These are phyloP conservation scores for Tadarida brasiliensis DNA, from an alignment of 2,797 vertebrate species.

Conservation along the genomic window DNA sequence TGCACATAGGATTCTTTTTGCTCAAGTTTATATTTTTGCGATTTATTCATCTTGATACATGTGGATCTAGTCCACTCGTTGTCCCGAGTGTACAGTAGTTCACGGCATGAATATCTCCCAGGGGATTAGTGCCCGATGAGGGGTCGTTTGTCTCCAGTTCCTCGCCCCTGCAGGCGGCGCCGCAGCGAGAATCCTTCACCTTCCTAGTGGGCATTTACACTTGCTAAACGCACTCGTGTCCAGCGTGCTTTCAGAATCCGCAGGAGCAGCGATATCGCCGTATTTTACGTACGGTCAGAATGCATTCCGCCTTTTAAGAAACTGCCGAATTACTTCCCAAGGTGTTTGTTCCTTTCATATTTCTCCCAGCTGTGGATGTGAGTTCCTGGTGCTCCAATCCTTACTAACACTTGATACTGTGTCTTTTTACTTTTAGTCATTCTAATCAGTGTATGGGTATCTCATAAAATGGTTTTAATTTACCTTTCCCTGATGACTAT, in stretches of 20 bases:
- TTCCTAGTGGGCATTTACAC: background rate
- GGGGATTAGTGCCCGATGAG: background rate
- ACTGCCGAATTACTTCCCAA: background rate
- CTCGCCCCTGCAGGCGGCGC: background rate
- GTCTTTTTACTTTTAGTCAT: background rate
- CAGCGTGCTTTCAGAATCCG: background rate
- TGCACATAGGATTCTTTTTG: slow-evolving; percentile 16
- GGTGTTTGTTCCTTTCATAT: background rate
- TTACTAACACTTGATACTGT: background rate
- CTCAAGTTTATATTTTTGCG: slow-evolving; percentile 30
- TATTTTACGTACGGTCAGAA: background rate
- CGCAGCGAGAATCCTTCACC: background rate
- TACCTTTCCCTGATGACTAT: background rate
- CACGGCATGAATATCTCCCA: background rate
- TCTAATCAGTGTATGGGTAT: background rate
- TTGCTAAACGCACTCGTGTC: background rate
- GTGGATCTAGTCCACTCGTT: background rate
- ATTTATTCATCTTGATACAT: slow-evolving; percentile 9
- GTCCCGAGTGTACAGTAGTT: slow-evolving; percentile 6
- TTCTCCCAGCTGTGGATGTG: background rate
- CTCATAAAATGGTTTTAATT: background rate
- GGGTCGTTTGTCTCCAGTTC: background rate
- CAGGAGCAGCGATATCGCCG: background rate
- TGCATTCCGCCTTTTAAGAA: background rate
- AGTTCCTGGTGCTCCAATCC: background rate